Conservation (phyloP, 2,113 vertebrate genomes). For the Plecturocebus donacophilus region DNA sequence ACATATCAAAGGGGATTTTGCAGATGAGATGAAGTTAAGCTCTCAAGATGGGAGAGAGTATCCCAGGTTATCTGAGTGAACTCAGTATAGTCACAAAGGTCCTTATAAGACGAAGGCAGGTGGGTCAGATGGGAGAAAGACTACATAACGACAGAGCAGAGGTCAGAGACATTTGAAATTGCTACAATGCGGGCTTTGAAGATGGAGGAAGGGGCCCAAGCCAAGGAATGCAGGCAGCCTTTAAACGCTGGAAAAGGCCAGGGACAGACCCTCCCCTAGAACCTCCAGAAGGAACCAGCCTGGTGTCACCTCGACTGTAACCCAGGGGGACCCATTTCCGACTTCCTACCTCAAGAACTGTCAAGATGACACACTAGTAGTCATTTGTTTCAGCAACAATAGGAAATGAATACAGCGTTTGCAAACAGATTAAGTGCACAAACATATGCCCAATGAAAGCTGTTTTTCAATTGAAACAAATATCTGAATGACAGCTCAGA, state of each 20-base stretch:
- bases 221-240: neutral
- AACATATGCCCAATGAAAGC: neutral
- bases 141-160: neutral
- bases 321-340: constrained; percentile 1
- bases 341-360: neutral
- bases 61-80: neutral
- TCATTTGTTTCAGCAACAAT: neutral
- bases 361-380: neutral
- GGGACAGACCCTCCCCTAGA: neutral
- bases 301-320: neutral
- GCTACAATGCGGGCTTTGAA: neutral
- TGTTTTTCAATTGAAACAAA: constrained; percentile 39
- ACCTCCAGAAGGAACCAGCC: neutral
- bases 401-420: neutral
- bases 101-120: neutral
- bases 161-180: constrained; percentile 16
- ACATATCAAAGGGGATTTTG: neutral
- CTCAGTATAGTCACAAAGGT: neutral
- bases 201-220: neutral
- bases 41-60: neutral
- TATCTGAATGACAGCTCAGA: neutral
- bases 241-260: neutral
- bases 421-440: neutral
- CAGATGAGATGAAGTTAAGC: neutral
- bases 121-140: neutral